phyloP scores from a whole-genome alignment of 2,888 invertebrate species.

The Hypena proboscidalis region DNA sequence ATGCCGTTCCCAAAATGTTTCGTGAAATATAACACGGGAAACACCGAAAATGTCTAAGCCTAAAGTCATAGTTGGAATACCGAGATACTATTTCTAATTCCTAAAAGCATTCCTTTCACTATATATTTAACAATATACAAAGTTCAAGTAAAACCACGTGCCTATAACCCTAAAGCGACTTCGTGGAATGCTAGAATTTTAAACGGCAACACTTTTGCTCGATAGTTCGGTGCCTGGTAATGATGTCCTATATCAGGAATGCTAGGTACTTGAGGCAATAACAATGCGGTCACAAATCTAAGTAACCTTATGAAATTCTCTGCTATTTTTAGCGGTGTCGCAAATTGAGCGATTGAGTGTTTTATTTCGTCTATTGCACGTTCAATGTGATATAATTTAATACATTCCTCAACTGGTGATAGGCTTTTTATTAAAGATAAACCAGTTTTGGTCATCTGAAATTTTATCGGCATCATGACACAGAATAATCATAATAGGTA shows the following conservation, averaged over 20 bases:
- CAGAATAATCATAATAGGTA: too few relatives aligned
- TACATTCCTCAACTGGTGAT: too few relatives aligned
- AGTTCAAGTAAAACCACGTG: conserved; percentile 8
- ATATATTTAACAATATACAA: conserved; percentile 1
- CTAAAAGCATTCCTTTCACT: conserved; percentile 6
- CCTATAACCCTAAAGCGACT: conserved; percentile 3
- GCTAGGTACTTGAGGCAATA: conserved; percentile 1
- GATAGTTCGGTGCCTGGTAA: background rate
- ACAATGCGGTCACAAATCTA: conserved; percentile 16
- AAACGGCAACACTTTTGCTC: background rate
- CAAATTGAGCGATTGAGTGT: background rate
- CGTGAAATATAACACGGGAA: too few relatives aligned
- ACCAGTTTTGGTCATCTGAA: too few relatives aligned
- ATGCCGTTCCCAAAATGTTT: background rate
- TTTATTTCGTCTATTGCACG: too few relatives aligned
- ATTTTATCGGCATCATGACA: too few relatives aligned
- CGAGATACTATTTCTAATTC: conserved; percentile 1
- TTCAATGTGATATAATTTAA: too few relatives aligned
- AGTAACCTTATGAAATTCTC: conserved; percentile 9
- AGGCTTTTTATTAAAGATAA: too few relatives aligned
- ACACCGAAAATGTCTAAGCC: background rate
- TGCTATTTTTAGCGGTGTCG: conserved; percentile 30
- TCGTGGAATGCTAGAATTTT: background rate
- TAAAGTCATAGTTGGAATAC: conserved; percentile 10
- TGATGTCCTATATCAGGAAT: background rate